Conservation (phyloP, 2,113 vertebrate genomes). For the Periophthalmus modestus region DNA sequence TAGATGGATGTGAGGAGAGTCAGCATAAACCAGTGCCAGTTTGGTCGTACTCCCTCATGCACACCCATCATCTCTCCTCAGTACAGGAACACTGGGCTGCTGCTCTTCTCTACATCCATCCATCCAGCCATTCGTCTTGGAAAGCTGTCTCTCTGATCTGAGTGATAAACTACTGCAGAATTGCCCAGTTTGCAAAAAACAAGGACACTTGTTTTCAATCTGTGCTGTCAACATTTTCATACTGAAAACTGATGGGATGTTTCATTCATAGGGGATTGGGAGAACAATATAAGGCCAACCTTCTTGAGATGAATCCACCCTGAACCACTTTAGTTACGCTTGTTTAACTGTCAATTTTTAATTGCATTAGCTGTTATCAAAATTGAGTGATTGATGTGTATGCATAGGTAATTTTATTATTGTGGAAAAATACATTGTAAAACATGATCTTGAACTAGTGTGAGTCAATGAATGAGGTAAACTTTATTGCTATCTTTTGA, state of each 20-base stretch:
- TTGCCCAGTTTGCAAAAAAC: conserved; percentile 77
- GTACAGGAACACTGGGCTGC: conserved; percentile 62
- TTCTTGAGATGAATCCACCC: conserved; percentile 10
- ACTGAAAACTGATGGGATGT: conserved; percentile 74
- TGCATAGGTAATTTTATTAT: background rate
- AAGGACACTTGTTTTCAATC: conserved; percentile 80
- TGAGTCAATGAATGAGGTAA: background rate
- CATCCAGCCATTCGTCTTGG: conserved; percentile 76
- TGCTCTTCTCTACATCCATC: conserved; percentile 71
- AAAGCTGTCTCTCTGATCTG: conserved; percentile 74
- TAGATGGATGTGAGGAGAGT: conserved; percentile 80
- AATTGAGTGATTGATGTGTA: background rate
- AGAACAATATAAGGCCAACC: conserved; percentile 25
- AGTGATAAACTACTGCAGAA: conserved; percentile 81
- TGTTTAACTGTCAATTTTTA: background rate
- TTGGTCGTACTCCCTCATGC: conserved; percentile 73
- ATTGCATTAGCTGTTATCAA: background rate
- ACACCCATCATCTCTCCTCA: conserved; percentile 74
- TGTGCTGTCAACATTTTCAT: conserved; percentile 75
- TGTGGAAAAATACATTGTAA: background rate
- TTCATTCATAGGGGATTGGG: conserved; percentile 65
- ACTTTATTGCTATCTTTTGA: background rate
- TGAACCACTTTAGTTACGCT: background rate
- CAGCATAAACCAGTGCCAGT: conserved; percentile 81
- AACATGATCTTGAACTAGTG: background rate